Evolutionary conservation across 1,140 invertebrate genomes (phyloP).

Genomic region (Drosophila albomicans): DNA sequence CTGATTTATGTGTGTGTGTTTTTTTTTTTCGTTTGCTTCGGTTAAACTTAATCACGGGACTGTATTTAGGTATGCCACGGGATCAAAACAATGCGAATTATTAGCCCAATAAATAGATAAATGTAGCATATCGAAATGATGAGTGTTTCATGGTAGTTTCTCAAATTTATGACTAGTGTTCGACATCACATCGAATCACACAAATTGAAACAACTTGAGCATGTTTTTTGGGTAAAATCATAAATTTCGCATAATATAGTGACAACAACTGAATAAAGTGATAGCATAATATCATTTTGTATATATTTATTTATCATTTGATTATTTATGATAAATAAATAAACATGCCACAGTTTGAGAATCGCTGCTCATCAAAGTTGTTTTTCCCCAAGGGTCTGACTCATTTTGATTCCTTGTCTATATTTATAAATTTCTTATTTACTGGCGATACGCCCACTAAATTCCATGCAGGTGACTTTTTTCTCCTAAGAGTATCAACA

Average conservation of each 20-base stretch:
- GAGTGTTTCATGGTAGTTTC: background rate
- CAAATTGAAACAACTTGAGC: conserved; percentile 7
- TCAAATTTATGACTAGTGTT: conserved; percentile 52
- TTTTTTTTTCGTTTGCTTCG: conserved; percentile 38
- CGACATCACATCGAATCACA: background rate
- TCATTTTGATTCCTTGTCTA: conserved; percentile 14
- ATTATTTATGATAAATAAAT: conserved; percentile 28
- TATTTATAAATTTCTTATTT: conserved; percentile 25
- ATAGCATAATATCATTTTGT: conserved; percentile 19
- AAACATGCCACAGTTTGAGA: background rate
- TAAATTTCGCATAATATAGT: conserved; percentile 25
- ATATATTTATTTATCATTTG: conserved; percentile 32
- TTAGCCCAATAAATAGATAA: conserved; percentile 35
- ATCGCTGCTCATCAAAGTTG: background rate
- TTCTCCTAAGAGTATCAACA: conserved; percentile 28
- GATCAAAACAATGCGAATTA: conserved; percentile 48
- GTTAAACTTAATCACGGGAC: conserved; percentile 5
- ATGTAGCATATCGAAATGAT: conserved; percentile 37
- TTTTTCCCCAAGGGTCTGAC: background rate
- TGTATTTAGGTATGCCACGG: conserved; percentile 25
- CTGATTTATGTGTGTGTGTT: conserved; percentile 63
- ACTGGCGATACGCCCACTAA: conserved; percentile 28
- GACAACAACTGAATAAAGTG: conserved; percentile 2
- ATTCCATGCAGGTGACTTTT: conserved; percentile 36
- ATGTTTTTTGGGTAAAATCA: background rate